Evolutionary conservation across 2,113 vertebrate genomes (phyloP).

Genomic region (Thalassoma bifasciatum): DNA sequence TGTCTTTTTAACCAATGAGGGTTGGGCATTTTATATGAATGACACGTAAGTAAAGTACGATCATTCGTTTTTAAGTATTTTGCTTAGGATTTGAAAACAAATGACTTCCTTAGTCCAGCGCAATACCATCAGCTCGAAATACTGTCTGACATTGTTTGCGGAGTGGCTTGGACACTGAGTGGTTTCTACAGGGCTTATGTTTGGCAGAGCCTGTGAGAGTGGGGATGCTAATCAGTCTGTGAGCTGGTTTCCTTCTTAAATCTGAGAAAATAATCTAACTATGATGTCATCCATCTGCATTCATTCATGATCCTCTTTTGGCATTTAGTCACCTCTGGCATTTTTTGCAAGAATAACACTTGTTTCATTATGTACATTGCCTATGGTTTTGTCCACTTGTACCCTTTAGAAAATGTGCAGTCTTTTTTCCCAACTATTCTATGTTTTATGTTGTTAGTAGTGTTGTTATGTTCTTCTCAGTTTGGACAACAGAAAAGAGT

Average conservation of each 20-base stretch:
- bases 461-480: not conserved
- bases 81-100: too few relatives aligned
- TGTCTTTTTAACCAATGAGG: too few relatives aligned
- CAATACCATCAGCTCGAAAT: too few relatives aligned
- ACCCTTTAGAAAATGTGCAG: not conserved
- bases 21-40: too few relatives aligned
- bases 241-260: conserved; percentile 25
- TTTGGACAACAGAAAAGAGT: conserved; percentile 4
- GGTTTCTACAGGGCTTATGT: conserved; percentile 27
- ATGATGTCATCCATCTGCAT: too few relatives aligned
- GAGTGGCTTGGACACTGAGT: conserved; percentile 18
- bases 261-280: not conserved
- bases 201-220: conserved; percentile 35
- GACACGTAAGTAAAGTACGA: too few relatives aligned
- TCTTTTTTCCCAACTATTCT: not conserved
- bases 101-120: too few relatives aligned
- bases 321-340: too few relatives aligned
- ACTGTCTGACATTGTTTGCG: conserved; percentile 20
- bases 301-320: too few relatives aligned
- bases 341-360: not conserved
- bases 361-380: not conserved
- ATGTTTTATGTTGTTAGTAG: too few relatives aligned
- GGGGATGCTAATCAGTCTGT: conserved; percentile 30
- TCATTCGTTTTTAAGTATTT: too few relatives aligned
- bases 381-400: too few relatives aligned